Evolutionary conservation across 2,113 vertebrate genomes (phyloP), one percentile per base, ranked within the genome.

Genomic region (Muscicapa adusta): DNA sequence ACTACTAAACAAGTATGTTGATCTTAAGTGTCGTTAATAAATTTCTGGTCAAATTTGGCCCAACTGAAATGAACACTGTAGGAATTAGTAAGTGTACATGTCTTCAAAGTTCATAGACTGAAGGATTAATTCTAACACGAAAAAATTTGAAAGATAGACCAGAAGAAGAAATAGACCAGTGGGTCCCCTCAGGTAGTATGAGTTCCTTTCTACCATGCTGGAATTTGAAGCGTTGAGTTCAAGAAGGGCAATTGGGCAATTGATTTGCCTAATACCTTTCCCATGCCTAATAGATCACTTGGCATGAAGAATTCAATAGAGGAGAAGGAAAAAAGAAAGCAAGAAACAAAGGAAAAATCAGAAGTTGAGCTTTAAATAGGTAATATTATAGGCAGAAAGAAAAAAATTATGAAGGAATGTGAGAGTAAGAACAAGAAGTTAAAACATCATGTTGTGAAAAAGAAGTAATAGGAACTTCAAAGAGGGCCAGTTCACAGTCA

Each of bases 231-330:
- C 54, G 4, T 43, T 22, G 12, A 45, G 5, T 63, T 88, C 57
- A 72, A 72, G 34, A 25, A 68, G 8, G 17, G 7, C 6, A 56
- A 5, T 0, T 85, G 22, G 24, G 5, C 10, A 54, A 40, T 0
- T 82, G 29, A 75, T 53, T 78, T 63, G 26, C 57, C 38, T 77
- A 45, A 66, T 36, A 65, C 5, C 6, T 70, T 76, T 33, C 5
- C 53, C 9, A 48, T 2, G 17, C 51, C 12, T 91, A 73, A 72
- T 5, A 63, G 14, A 72, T 2, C 61, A 13, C 14, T 14, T 45
- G 33, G 34, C 16, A 54, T 18, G 13, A 57, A 86, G 34, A 70
- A 62, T 0, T 14, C 13, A 9, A 50, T 19, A 78, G 43, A 81
- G 14, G 1, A 66, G 29, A 45, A 68, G 3, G 25, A 43, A 65